Base-by-base conservation (phyloP, 2,888 invertebrate species). In the Drosophila helvetica region DNA sequence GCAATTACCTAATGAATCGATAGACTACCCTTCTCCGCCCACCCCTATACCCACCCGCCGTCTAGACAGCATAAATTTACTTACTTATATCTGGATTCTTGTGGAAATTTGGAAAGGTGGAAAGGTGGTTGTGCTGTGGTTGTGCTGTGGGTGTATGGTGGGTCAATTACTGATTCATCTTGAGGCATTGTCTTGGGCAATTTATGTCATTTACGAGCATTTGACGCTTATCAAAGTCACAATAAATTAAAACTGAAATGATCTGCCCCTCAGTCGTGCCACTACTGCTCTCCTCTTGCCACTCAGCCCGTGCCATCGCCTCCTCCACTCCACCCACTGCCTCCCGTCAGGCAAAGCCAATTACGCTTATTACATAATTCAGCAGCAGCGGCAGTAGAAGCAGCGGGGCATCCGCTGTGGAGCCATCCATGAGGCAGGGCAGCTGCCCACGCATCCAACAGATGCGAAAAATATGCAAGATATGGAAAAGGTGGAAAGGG, bases 321-420 rank as follows among this genome's bases (percentile, higher is more conserved):
- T 30, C n/a, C 38, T 1, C 7, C 30, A 7, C 18, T 17, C 18
- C 17, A 6, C 46, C 51, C 15, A 25, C 17, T 22, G 7, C 42
- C 33, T 30, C 1, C 38, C 45, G 55, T 18, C 70, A 53, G 55
- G 61, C 70, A 61, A 73, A 76, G 82, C 82, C 83, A 88, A 86
- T 88, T 82, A 86, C 77, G 83, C 78, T 86, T 86, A 88, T 88
- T 86, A 79, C 75, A 88, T 86, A 75, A 86, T 82, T 82, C 63
- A 83, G 60, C 59, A 74, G 75, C 56, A 50, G 42, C 42, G 48
- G 22, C 33, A 1, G 4, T 10, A 33, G 33, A 33, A 30, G 3
- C 30, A 30, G 38, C 38, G 38, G 38, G 38, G 38, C 38, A 38
- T 38, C 38, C 38, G n/a, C 7, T n/a, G n/a, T n/a, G 38, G 15